Evolutionary conservation across 2,797 vertebrate genomes (phyloP).

Genomic region (Hirundo rustica): DNA sequence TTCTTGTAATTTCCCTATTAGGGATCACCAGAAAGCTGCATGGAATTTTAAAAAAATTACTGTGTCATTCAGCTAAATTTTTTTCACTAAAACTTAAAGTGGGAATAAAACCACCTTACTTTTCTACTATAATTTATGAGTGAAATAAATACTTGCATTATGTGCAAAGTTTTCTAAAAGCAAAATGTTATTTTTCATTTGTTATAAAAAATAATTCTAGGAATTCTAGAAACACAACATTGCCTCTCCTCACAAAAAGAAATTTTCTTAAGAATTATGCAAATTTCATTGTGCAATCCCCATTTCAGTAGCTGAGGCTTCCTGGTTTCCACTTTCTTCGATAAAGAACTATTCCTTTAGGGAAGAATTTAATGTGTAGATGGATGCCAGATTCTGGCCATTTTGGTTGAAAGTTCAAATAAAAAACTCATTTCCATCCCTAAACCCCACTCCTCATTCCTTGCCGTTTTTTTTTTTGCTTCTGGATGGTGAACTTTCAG

Average conservation of each 20-base stretch:
- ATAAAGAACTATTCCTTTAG: neutral
- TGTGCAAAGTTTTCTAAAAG: neutral
- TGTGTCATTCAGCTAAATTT: neutral
- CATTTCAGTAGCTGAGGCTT: neutral
- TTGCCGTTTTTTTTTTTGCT: neutral
- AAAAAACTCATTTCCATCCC: neutral
- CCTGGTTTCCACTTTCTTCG: neutral
- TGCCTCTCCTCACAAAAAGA: neutral
- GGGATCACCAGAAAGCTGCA: neutral
- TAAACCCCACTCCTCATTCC: accelerated
- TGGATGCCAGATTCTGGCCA: neutral
- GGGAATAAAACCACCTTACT: neutral
- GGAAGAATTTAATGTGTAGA: neutral
- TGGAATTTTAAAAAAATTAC: neutral
- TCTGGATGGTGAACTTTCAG: neutral
- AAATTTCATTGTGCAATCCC: neutral
- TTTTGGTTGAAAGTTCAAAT: neutral
- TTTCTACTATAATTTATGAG: neutral
- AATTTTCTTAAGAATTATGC: neutral
- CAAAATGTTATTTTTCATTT: neutral
- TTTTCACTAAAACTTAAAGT: neutral
- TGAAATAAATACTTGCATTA: neutral
- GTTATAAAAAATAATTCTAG: neutral
- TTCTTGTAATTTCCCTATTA: neutral
- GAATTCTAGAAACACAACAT: neutral